A percentile compares a stretch with the other conserved stretches of the same genome.
Evolutionary conservation across 2,888 invertebrate species (phyloP).

Genomic region (Tetropium fuscum): DNA sequence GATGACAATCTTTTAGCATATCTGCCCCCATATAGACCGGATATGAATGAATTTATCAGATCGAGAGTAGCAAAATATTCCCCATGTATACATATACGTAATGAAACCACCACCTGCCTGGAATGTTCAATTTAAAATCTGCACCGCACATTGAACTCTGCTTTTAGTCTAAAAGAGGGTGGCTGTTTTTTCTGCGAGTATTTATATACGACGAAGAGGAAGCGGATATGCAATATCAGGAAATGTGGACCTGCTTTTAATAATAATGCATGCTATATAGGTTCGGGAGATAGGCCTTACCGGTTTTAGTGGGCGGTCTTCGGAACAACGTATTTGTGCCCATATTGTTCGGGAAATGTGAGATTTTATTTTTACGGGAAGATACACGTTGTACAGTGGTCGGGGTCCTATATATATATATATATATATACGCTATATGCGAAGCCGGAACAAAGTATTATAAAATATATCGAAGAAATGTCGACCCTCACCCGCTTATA

Average conservation of each 20-base stretch:
- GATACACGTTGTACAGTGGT: too few relatives aligned
- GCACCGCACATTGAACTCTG: slow-evolving; percentile 10
- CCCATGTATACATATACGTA: too few relatives aligned
- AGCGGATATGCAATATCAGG: slow-evolving; percentile 42
- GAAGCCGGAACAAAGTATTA: too few relatives aligned
- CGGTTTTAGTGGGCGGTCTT: slow-evolving; percentile 15
- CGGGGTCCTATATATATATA: too few relatives aligned
- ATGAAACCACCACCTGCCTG: slow-evolving; percentile 16
- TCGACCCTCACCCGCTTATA: too few relatives aligned
- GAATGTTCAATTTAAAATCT: slow-evolving; percentile 12
- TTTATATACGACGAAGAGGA: slow-evolving; percentile 25
- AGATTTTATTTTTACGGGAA: slow-evolving; percentile 28
- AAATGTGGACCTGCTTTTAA: slow-evolving; percentile 36
- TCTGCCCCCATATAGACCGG: too few relatives aligned
- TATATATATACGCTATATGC: too few relatives aligned
- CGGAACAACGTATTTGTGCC: slow-evolving; percentile 27
- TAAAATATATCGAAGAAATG: too few relatives aligned
- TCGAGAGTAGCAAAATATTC: too few relatives aligned
- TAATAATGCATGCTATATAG: slow-evolving; percentile 22
- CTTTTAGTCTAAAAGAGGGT: background rate
- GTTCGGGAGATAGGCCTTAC: slow-evolving; percentile 25
- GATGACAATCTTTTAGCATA: too few relatives aligned
- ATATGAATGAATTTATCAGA: too few relatives aligned
- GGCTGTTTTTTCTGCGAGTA: slow-evolving; percentile 11
- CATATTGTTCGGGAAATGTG: slow-evolving; percentile 23